Base-by-base conservation (phyloP, 2,797 vertebrate species). In the Rhynchonycteris naso region DNA sequence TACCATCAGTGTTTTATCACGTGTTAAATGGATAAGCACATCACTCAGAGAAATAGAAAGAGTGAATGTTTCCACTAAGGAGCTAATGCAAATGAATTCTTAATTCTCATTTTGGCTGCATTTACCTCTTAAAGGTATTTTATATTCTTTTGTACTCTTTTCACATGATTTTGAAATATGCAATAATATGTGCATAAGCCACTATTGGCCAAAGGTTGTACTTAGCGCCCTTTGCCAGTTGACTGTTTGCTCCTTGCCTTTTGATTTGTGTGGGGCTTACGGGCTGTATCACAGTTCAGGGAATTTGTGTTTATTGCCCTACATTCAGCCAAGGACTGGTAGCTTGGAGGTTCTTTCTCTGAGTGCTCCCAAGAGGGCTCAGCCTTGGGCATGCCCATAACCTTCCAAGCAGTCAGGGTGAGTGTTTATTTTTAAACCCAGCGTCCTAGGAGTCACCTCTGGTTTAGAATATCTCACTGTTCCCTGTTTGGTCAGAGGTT, bases 391-490 rank as follows among this genome's bases (percentile, higher is more conserved):
- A 75, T 86, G 43, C 38, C 74, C 68, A 30, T 52, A 33, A 63
- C 52, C 52, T 81, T 59, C 43, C 38, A 26, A 15, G 69, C 66
- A 69, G n/a, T 38, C 14, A 4, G 15, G 6, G n/a, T 61, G 54
- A 89, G 24, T 83, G 10, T 90, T 78, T 79, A 35, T 65, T 90
- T 84, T 93, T 87, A 94, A 75, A 61, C 24, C 82, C 83, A 4
- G 11, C 19, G 19, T 85, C 47, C 30, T n/a, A 80, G 54, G 80
- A 83, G 26, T 86, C 71, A 50, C 50, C 24, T 47, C 22, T 69
- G 59, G 7, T 18, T 89, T 90, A 88, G 24, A 28, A 47, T 24
- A 59, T 52, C 74, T 87, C 28, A 26, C 35, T 52, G 43, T 38
- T 91, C 71, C 33, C 15, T 54, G 59, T 75, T 35, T 74, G 85